Evolutionary conservation across 2,888 invertebrate species (phyloP), one percentile per base, ranked within the genome.

Genomic region (Chymomyza procnemis): DNA sequence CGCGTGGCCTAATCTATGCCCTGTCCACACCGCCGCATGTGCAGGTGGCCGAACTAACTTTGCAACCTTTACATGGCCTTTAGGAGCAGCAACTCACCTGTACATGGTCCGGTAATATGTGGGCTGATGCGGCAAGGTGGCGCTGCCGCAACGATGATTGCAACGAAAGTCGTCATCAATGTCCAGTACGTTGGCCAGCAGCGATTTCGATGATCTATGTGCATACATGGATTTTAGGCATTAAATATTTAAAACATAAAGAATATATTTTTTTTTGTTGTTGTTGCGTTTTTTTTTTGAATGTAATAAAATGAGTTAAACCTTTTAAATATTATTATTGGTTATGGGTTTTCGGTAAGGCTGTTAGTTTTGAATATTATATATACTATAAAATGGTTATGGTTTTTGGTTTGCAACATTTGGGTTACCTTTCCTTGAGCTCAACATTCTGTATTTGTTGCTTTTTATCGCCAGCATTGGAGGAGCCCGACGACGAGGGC

Each of bases 131-230:
- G 93, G 90, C 66, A 93, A 91, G 59, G 93, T 92, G 79, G 91
- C 90, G 75, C 91, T 91, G 80, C 91, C 88, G 78, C 91, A 91
- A 89, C 94, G 93, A 90, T 95, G 95, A 90, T 94, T 94, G 92
- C 95, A 95, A 83, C 96, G 94, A 92, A 97, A 96, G 92, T 98
- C 98, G 92, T 98, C 98, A 92, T 98, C 98, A 91, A 98, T 96
- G 92, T 98, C 98, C 89, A 98, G 93, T 88, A 98, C 97, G 92
- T 98, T 98, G 88, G 98, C 98, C 89, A 99, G 93, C 88, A 99
- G 94, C 90, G 97, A 97, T 92, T 97, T 97, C 88, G 97, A 97
- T 86, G 97, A 97, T 90, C 94, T 94, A 30, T 47, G 22, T 18
- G 26, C 48, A 22, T 6, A 59, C 26, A 57, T n/a, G 34, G 14